These are phyloP conservation scores for Mormoops blainvillei DNA, from an alignment of 2,113 vertebrate species.

Conservation along the genomic window DNA sequence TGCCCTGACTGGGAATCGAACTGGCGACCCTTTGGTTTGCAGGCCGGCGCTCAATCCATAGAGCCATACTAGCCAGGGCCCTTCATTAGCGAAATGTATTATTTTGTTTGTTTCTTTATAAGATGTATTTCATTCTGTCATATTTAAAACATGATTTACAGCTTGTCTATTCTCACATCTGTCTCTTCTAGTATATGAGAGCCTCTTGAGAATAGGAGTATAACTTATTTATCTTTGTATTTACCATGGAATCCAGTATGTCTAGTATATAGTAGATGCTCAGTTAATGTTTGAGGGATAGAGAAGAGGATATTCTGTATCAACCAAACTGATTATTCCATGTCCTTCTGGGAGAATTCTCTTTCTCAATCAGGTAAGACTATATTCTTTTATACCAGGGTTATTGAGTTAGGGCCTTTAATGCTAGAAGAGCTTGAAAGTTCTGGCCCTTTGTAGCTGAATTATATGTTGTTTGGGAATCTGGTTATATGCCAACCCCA, in stretches of 20 bases:
- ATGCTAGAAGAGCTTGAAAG: not conserved
- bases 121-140: slow-evolving; percentile 10
- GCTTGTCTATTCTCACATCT: not conserved
- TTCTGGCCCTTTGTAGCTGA: slow-evolving; percentile 11
- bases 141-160: not conserved
- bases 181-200: slow-evolving; percentile 21
- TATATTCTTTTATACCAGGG: not conserved
- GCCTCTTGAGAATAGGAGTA: not conserved
- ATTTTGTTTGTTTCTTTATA: slow-evolving; percentile 28
- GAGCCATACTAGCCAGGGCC: no score
- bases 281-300: not conserved
- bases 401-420: slow-evolving; percentile 1
- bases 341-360: not conserved
- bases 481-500: not conserved
- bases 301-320: not conserved
- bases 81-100: not conserved
- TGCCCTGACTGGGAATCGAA: no score
- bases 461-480: not conserved
- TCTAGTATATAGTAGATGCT: not conserved
- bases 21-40: no score
- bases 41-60: no score
- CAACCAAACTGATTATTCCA: not conserved
- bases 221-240: not conserved
- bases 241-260: not conserved
- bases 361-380: not conserved